These are phyloP conservation scores for Latrodectus hesperus DNA, from an alignment of 2,888 invertebrate species.

Conservation along the genomic window DNA sequence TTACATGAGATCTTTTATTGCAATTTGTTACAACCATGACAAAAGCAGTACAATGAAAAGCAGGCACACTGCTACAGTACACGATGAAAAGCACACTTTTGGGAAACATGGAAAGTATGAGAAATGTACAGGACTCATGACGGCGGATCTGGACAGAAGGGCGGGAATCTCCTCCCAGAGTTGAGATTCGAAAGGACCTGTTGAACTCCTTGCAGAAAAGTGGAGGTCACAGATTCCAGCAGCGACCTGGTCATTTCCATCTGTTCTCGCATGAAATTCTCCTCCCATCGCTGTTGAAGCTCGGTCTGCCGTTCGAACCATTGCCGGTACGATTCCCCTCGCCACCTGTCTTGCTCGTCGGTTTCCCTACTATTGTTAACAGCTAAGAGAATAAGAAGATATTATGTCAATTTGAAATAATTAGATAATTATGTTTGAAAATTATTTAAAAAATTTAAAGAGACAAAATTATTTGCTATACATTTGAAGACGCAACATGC, in stretches of 20 bases:
- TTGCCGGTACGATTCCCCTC: slow-evolving; percentile 27
- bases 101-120: no score
- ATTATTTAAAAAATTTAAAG: no score
- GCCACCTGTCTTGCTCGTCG: slow-evolving; percentile 6
- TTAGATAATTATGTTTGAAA: no score
- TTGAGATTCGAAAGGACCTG: slow-evolving; percentile 37
- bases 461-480: no score
- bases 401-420: no score
- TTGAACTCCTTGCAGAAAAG: slow-evolving; percentile 60
- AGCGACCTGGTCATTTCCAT: slow-evolving; percentile 44
- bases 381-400: no score
- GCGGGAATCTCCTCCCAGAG: slow-evolving; percentile 27
- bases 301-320: slow-evolving; percentile 60
- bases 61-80: no score
- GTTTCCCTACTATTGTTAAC: neutral
- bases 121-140: neutral
- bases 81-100: no score
- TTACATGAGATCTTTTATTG: no score
- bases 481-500: no score
- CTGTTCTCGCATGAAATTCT: slow-evolving; percentile 52
- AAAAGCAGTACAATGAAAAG: no score
- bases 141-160: slow-evolving; percentile 35
- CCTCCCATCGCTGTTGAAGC: slow-evolving; percentile 51
- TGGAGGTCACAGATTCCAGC: slow-evolving; percentile 57
- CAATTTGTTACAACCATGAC: no score